A percentile compares a stretch with the other conserved stretches of the same genome.
Conservation (phyloP, 1,140 invertebrate genomes). For the Cheumatopsyche charites region DNA sequence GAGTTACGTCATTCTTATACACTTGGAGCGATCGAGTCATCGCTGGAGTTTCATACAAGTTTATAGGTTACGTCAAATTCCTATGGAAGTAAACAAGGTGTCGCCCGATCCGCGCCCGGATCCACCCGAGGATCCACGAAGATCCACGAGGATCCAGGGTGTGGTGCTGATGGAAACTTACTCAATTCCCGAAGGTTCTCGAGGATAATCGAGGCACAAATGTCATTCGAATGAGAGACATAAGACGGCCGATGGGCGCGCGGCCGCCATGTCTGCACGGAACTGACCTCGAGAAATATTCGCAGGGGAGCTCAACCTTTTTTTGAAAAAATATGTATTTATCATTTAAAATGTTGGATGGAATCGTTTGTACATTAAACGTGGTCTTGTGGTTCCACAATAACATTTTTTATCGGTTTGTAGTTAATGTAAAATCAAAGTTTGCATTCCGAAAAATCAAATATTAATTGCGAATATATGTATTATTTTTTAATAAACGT, state of each 20-base stretch:
- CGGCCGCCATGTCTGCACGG: slow-evolving; percentile 23
- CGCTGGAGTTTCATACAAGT: background rate
- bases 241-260: background rate
- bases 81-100: slow-evolving; percentile 10
- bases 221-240: background rate
- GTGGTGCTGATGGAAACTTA: background rate
- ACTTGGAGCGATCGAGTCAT: too few species aligned
- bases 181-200: background rate
- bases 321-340: background rate
- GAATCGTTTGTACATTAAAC: too few species aligned
- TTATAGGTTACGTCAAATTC: slow-evolving; percentile 29
- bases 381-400: too few species aligned
- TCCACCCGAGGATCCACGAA: background rate
- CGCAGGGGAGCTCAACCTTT: background rate
- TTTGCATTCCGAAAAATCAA: too few species aligned
- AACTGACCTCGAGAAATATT: background rate
- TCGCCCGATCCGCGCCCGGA: background rate
- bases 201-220: background rate
- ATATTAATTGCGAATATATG: too few species aligned
- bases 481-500: too few species aligned
- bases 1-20: too few species aligned
- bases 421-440: too few species aligned
- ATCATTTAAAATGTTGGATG: background rate
- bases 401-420: too few species aligned
- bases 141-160: background rate